Evolutionary conservation across 2,888 invertebrate species (phyloP).

Genomic region (Drosophila peninsularis): DNA sequence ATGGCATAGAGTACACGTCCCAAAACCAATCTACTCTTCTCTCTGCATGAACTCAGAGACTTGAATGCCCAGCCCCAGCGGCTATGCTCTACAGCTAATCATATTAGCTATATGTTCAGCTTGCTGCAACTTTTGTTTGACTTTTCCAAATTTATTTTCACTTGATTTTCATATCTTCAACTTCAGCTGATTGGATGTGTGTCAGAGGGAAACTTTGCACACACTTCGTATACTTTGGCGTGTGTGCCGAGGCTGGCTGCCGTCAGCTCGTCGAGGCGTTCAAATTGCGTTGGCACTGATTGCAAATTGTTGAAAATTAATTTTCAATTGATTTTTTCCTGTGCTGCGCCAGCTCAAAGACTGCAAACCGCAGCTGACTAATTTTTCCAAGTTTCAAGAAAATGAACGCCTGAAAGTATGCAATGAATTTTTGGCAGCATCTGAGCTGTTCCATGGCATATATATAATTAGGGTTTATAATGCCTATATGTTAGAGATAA

Average conservation of each 20-base stretch:
- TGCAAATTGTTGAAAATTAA: constrained; percentile 52
- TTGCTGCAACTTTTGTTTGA: background rate
- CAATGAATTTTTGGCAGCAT: background rate
- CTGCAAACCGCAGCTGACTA: constrained; percentile 21
- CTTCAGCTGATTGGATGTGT: background rate
- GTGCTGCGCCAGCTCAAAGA: background rate
- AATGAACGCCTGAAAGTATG: background rate
- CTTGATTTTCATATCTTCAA: background rate
- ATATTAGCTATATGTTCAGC: too few relatives aligned
- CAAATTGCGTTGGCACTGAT: constrained; percentile 35
- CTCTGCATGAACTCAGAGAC: background rate
- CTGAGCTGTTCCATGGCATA: too few relatives aligned
- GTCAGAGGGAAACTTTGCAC: background rate
- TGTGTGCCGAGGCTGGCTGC: background rate
- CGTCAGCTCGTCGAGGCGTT: constrained; percentile 3
- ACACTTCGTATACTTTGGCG: background rate
- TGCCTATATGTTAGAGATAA: too few relatives aligned
- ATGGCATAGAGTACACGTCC: background rate
- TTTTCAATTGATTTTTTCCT: constrained; percentile 30
- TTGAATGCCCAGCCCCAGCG: too few relatives aligned
- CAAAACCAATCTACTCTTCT: background rate
- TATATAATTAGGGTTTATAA: too few relatives aligned
- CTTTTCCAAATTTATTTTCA: background rate
- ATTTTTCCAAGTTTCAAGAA: constrained; percentile 18
- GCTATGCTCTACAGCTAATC: background rate